A percentile compares a stretch with the other conserved stretches of the same genome.
Evolutionary conservation across 2,888 invertebrate genomes (phyloP).

Genomic region (Polyploca ridens): DNA sequence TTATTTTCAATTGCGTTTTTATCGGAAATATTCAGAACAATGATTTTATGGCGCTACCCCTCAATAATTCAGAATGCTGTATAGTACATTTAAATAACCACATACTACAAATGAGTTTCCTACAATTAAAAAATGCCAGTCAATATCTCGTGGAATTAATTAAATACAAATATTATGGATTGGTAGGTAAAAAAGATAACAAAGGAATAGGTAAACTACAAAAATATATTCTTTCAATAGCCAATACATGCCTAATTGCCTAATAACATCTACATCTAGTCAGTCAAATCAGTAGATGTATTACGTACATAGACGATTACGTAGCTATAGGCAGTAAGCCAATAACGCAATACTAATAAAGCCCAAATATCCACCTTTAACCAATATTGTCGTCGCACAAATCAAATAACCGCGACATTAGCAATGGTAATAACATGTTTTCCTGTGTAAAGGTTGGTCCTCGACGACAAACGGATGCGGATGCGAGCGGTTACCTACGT

Average conservation of each 20-base stretch:
- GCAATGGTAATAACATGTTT: constrained; percentile 14
- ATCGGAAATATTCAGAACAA: constrained; percentile 47
- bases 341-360: constrained; percentile 9
- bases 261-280: neutral
- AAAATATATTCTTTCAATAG: too few species aligned
- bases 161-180: too few species aligned
- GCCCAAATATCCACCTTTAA: constrained; percentile 1
- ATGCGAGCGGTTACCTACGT: constrained; percentile 32
- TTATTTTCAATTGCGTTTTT: constrained; percentile 69
- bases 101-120: neutral
- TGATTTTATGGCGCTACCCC: constrained; percentile 44
- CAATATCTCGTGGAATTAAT: too few species aligned
- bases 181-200: too few species aligned
- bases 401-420: constrained; percentile 12
- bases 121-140: too few species aligned
- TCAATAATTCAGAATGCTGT: constrained; percentile 46
- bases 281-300: constrained; percentile 14
- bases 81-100: constrained; percentile 42
- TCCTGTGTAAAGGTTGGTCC: constrained; percentile 29
- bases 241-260: too few species aligned
- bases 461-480: constrained; percentile 44
- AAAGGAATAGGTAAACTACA: too few species aligned
- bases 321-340: constrained; percentile 1
- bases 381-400: neutral
- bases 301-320: constrained; percentile 11